phyloP scores from a whole-genome alignment of 2,113 vertebrate species.

The Megaleporinus macrocephalus region DNA sequence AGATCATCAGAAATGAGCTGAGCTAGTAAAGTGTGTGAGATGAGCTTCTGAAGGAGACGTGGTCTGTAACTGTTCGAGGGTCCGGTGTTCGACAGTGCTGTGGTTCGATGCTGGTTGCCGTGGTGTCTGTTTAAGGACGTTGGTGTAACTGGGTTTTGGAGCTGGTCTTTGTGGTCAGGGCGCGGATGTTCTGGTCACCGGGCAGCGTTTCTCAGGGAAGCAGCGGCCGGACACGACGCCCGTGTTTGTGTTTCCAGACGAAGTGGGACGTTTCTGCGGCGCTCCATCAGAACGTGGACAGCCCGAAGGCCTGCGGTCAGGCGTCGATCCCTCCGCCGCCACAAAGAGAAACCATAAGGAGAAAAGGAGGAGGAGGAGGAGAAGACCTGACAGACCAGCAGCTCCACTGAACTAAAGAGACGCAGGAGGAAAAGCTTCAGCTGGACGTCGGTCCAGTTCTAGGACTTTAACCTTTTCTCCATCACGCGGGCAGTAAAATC shows the following conservation, averaged over 20 bases:
- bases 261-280: conserved; percentile 20
- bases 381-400: conserved; percentile 54
- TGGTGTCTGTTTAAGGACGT: conserved; percentile 63
- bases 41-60: too few species aligned
- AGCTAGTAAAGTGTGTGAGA: too few species aligned
- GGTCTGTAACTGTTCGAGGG: too few species aligned
- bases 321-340: conserved; percentile 63
- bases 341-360: conserved; percentile 32
- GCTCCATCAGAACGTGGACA: conserved; percentile 53
- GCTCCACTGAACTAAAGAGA: conserved; percentile 37
- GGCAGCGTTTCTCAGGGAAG: conserved; percentile 51
- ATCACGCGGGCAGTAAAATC: too few species aligned
- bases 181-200: too few species aligned
- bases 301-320: conserved; percentile 66
- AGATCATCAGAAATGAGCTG: too few species aligned
- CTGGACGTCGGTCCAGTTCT: too few species aligned
- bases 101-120: conserved; percentile 55
- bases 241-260: conserved; percentile 73
- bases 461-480: too few species aligned
- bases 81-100: too few species aligned
- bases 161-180: conserved; percentile 8
- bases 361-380: conserved; percentile 44
- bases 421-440: too few species aligned
- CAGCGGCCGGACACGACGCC: conserved; percentile 58
- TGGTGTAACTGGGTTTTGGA: conserved; percentile 62